These are phyloP conservation scores for Leptogaster cylindrica DNA, from an alignment of 2,888 invertebrate genomes.

Conservation along the genomic window DNA sequence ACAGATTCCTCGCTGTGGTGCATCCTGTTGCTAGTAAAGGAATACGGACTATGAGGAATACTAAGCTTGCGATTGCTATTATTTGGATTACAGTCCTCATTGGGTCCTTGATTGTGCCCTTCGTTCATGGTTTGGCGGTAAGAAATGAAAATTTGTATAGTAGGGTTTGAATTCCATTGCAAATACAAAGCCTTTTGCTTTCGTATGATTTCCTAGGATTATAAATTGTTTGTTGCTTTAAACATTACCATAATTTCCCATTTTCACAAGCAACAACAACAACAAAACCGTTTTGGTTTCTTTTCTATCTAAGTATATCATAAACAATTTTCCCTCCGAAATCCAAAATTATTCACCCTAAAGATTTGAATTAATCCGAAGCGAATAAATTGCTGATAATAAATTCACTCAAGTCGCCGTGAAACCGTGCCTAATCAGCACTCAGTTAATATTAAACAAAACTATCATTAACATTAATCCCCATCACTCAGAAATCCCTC, in stretches of 20 bases:
- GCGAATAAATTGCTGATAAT: not conserved
- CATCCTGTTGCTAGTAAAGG: slow-evolving; percentile 88
- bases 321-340: no score
- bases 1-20: slow-evolving; percentile 90
- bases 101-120: slow-evolving; percentile 73
- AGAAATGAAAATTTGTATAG: slow-evolving; percentile 49
- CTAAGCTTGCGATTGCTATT: slow-evolving; percentile 75
- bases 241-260: not conserved
- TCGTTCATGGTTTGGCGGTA: slow-evolving; percentile 74
- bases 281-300: no score
- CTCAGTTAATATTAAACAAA: no score
- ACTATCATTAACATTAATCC: no score
- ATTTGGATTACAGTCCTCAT: slow-evolving; percentile 81
- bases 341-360: no score
- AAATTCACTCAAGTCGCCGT: no score
- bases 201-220: not conserved
- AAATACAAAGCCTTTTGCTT: not conserved
- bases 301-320: no score
- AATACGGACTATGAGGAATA: slow-evolving; percentile 79
- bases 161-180: not conserved
- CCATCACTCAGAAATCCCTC: no score
- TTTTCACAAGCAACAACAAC: no score
- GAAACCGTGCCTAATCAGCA: no score
- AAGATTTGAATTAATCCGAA: not conserved
- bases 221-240: not conserved